Conservation (phyloP, 2,888 invertebrate species). For the Ceraclea dissimilis region DNA sequence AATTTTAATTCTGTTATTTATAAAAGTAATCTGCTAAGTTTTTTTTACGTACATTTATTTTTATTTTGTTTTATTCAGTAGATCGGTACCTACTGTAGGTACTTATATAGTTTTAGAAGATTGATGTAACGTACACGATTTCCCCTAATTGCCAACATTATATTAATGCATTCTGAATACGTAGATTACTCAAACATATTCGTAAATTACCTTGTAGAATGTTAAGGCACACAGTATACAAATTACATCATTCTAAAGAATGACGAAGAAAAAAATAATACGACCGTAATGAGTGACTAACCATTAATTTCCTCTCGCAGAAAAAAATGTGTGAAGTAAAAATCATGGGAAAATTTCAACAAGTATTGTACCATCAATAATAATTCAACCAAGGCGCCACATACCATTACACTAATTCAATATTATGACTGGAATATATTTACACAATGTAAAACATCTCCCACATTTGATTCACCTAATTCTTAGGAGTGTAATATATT, state of each 20-base stretch:
- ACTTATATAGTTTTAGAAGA: no score
- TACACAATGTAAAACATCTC: no score
- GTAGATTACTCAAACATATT: background rate
- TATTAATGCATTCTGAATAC: background rate
- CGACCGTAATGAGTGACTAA: background rate
- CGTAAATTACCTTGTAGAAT: background rate
- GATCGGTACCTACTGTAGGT: no score
- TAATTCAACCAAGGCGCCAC: constrained; percentile 5
- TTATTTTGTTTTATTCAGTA: no score
- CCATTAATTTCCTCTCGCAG: background rate
- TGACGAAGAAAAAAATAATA: constrained; percentile 1
- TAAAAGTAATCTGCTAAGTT: no score
- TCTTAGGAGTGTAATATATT: no score
- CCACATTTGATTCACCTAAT: no score
- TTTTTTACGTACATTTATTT: no score
- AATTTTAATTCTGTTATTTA: no score
- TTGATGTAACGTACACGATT: background rate
- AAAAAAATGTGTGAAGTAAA: constrained; percentile 8
- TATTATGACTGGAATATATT: background rate
- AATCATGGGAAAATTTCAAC: constrained; percentile 17
- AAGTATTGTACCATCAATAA: background rate
- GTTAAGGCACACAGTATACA: background rate
- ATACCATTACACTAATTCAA: background rate
- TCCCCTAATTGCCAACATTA: background rate
- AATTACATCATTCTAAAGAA: constrained; percentile 2